These are phyloP conservation scores for Patella ulyssiponensis DNA, from an alignment of 2,888 invertebrate genomes.

Conservation along the genomic window DNA sequence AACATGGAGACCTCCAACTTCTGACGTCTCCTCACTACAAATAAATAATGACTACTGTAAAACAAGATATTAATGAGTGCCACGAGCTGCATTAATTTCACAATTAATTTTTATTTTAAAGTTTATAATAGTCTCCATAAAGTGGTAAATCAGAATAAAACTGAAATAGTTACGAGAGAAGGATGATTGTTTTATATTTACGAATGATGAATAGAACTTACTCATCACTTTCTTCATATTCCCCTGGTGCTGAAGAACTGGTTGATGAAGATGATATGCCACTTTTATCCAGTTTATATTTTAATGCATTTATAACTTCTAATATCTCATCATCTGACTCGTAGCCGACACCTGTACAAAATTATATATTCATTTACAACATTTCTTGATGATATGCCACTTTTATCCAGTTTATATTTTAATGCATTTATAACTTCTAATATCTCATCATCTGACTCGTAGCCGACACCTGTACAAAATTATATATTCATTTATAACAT, in stretches of 20 bases:
- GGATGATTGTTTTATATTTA: no score
- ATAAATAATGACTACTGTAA: neutral
- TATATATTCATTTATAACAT: no score
- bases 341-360: slow-evolving; percentile 19
- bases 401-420: neutral
- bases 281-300: neutral
- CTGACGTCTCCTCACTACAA: slow-evolving; percentile 49
- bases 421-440: slow-evolving; percentile 11
- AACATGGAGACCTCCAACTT: slow-evolving; percentile 50
- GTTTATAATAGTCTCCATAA: no score
- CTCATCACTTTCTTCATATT: slow-evolving; percentile 60
- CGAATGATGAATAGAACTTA: slow-evolving; percentile 32
- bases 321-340: slow-evolving; percentile 35
- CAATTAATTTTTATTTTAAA: no score
- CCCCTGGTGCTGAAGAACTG: slow-evolving; percentile 36
- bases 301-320: slow-evolving; percentile 13
- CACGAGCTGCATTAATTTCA: no score
- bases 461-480: slow-evolving; percentile 14
- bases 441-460: slow-evolving; percentile 36
- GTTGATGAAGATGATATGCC: slow-evolving; percentile 9
- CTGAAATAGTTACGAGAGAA: neutral
- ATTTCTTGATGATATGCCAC: neutral
- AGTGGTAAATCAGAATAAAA: no score
- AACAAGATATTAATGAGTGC: no score
- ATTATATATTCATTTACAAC: no score